Percentiles rank a stretch among this genome's conserved stretches.
Evolutionary conservation across 2,888 invertebrate genomes (phyloP).

Genomic region (Tenthredo amoena): DNA sequence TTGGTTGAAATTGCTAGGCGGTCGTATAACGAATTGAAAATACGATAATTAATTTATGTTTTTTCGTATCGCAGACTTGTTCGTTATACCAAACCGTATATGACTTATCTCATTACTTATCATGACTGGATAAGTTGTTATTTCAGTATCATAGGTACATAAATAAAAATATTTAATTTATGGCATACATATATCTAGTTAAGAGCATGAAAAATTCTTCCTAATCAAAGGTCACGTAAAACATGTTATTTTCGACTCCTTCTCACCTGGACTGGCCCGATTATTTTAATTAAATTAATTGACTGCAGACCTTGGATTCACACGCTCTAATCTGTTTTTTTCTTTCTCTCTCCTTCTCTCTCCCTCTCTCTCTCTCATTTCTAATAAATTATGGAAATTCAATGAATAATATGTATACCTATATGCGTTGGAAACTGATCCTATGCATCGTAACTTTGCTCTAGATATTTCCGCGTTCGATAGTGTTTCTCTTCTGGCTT

Average conservation of each 20-base stretch:
- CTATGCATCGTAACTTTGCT: background rate
- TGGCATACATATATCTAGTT: background rate
- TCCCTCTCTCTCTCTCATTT: background rate
- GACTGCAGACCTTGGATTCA: background rate
- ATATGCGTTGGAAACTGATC: background rate
- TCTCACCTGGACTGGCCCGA: background rate
- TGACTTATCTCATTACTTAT: background rate
- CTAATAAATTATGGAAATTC: constrained; percentile 38
- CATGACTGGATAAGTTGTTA: background rate
- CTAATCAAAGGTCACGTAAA: background rate
- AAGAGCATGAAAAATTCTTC: background rate
- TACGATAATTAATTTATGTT: background rate
- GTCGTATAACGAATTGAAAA: background rate
- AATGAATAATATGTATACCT: background rate
- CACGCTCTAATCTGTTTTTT: background rate
- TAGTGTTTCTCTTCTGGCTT: constrained; percentile 27
- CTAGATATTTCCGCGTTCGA: constrained; percentile 38
- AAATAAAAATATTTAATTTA: constrained; percentile 1
- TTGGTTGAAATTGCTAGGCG: background rate
- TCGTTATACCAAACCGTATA: background rate
- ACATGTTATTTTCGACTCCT: constrained; percentile 1
- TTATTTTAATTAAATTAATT: background rate
- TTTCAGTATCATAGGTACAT: background rate
- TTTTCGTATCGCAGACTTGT: background rate
- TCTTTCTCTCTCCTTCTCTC: background rate